Percentiles rank a stretch among this genome's conserved stretches.
These are phyloP conservation scores for Eupithecia subumbrata DNA, from an alignment of 2,888 invertebrate genomes.

Conservation along the genomic window DNA sequence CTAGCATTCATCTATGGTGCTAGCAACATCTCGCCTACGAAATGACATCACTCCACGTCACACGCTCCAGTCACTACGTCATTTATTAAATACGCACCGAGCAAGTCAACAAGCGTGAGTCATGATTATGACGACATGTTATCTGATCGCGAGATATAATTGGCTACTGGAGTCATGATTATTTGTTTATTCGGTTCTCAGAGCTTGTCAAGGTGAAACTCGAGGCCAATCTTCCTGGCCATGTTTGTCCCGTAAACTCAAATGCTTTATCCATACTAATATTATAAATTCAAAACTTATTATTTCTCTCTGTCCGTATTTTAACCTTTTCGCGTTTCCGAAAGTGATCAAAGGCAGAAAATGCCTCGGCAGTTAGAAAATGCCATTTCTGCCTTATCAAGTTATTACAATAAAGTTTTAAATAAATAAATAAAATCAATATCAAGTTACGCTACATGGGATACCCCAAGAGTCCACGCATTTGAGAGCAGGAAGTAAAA, in stretches of 20 bases:
- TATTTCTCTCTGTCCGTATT: too few species aligned
- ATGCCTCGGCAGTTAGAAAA: too few species aligned
- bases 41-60: not conserved
- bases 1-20: too few species aligned
- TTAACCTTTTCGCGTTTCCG: too few species aligned
- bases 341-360: too few species aligned
- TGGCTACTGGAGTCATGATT: not conserved
- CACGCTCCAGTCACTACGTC: not conserved
- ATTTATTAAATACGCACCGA: not conserved
- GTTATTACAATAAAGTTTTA: too few species aligned
- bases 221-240: not conserved
- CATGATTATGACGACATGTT: constrained; percentile 2
- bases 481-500: too few species aligned
- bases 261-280: not conserved
- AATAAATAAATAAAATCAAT: too few species aligned
- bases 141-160: constrained; percentile 6
- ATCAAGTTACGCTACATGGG: too few species aligned
- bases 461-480: too few species aligned
- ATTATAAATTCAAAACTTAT: not conserved
- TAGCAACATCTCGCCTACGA: not conserved
- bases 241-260: not conserved
- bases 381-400: too few species aligned
- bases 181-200: not conserved
- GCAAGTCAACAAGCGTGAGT: constrained; percentile 3
- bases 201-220: not conserved